These are phyloP conservation scores for Menidia beryllina DNA, from an alignment of 2,113 vertebrate species.

Conservation along the genomic window DNA sequence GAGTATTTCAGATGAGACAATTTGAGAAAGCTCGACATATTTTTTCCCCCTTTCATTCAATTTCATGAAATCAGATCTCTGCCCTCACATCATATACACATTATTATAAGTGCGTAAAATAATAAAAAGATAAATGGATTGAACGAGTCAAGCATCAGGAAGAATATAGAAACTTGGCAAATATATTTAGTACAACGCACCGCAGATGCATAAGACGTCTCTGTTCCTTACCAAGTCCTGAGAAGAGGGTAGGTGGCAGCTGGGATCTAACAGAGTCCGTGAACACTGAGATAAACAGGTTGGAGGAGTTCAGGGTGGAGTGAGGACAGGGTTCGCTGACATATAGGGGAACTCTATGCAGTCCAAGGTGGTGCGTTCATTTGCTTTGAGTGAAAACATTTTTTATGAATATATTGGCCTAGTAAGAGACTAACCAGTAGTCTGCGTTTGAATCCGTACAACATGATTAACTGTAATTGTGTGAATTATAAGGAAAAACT, in stretches of 20 bases:
- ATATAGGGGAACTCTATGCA: background rate
- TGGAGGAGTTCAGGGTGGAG: background rate
- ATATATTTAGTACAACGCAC: no score
- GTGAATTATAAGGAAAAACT: conserved; percentile 26
- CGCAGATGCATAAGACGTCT: background rate
- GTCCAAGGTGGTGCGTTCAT: background rate
- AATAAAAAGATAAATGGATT: background rate
- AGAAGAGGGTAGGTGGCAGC: background rate
- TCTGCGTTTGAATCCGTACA: background rate
- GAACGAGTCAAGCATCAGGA: background rate
- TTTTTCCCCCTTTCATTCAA: background rate
- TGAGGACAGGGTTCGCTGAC: background rate
- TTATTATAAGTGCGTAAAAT: background rate
- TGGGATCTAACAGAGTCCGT: background rate
- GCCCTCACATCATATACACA: background rate
- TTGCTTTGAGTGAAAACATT: no score
- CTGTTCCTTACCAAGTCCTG: background rate
- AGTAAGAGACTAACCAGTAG: background rate
- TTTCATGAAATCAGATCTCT: background rate
- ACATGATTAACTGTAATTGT: background rate
- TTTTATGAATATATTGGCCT: no score
- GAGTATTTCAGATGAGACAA: background rate
- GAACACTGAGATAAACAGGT: background rate
- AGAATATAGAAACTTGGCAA: background rate
- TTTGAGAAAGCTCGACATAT: background rate